Evolutionary conservation across 2,797 vertebrate genomes (phyloP), one percentile per base, ranked within the genome.

Genomic region (Falco cherrug): DNA sequence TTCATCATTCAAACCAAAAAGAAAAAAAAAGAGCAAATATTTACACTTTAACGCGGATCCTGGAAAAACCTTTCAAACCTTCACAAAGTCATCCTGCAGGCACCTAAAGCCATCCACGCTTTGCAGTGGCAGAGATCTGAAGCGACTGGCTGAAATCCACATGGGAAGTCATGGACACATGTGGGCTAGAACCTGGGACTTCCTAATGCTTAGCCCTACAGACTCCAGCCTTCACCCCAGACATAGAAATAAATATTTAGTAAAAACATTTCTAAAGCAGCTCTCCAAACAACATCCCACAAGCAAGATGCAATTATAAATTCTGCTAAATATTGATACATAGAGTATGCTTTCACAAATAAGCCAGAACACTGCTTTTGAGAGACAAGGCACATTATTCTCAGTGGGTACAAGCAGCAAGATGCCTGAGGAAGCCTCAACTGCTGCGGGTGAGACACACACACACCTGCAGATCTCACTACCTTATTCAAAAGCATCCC

Each of bases 401-500:
- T 70, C 45, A 25, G 76, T 2, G 13, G 21, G 31, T 26, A 73
- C 9, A 53, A 25, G 35, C 5, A 3, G 69, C 48, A 86, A 85
- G 50, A 89, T 16, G 71, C 82, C 81, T 10, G 26, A 83, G 53
- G 88, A 95, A 92, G 53, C 50, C 45, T 70, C 63, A 86, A 60
- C 28, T 35, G 65, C 77, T 69, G n/a, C 25, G 39, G 54, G 19
- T 53, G 54, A 90, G 67, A 86, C 54, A 84, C 51, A 84, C 61
- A 68, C 7, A 17, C n/a, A 94, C 76, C 80, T 94, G 69, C 39
- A 95, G 73, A 93, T 90, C 83, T 73, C 74, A 35, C 77, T 28
- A 63, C n/a, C 22, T 67, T 56, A 45, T 37, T 84, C 82, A 67
- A 85, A 92, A 95, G 82, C 73, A 94, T 96, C 91, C 96, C 95